Evolutionary conservation across 2,113 vertebrate species (phyloP).

Genomic region (Galbula dea): DNA sequence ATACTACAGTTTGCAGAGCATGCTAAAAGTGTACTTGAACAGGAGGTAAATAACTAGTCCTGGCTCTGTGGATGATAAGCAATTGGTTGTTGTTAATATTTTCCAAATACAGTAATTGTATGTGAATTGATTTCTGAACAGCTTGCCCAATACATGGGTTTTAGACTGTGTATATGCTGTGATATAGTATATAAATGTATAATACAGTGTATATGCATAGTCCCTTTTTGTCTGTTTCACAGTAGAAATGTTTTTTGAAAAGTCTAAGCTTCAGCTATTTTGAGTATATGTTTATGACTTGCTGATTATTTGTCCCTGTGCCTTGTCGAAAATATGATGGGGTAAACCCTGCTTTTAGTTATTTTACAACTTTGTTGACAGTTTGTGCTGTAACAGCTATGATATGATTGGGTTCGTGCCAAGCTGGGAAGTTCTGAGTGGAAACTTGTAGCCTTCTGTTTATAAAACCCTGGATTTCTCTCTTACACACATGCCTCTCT

Average conservation of each 20-base stretch:
- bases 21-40: background rate
- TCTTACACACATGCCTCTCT: background rate
- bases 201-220: background rate
- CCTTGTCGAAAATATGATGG: constrained; percentile 37
- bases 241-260: background rate
- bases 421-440: constrained; percentile 52
- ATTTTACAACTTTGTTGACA: constrained; percentile 61
- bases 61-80: background rate
- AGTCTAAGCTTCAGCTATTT: background rate
- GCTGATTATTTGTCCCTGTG: constrained; percentile 5
- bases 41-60: background rate
- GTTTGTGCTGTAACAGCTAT: constrained; percentile 47
- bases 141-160: background rate
- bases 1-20: background rate
- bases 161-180: background rate
- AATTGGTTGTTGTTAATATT: background rate
- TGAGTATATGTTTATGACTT: constrained; percentile 5
- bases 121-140: background rate
- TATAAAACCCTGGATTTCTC: constrained; percentile 40
- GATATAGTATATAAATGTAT: background rate
- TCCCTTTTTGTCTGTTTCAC: background rate
- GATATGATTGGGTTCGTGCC: constrained; percentile 53
- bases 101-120: background rate
- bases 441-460: constrained; percentile 63
- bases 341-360: constrained; percentile 55